Evolutionary conservation across 2,888 invertebrate genomes (phyloP).

Genomic region (Brachyptera putata): DNA sequence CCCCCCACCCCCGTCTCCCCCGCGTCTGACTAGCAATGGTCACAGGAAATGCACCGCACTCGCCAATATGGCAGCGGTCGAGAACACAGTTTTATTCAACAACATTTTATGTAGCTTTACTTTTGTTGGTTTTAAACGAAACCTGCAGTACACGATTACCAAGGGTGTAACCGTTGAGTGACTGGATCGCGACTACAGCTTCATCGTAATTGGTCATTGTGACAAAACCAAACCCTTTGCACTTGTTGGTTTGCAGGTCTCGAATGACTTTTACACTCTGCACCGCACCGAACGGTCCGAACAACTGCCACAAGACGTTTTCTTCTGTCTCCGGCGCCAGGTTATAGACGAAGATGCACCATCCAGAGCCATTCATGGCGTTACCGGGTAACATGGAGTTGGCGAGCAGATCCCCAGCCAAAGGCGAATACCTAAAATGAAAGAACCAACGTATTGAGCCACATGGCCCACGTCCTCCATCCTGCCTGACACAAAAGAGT

Average conservation of each 20-base stretch:
- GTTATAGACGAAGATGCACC: constrained; percentile 92
- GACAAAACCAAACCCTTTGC: constrained; percentile 97
- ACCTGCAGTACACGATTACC: constrained; percentile 95
- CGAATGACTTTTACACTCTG: constrained; percentile 96
- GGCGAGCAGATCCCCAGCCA: constrained; percentile 73
- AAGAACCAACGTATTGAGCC: too few species aligned
- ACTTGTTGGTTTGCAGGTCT: constrained; percentile 93
- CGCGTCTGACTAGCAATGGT: constrained; percentile 36
- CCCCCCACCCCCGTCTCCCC: too few species aligned
- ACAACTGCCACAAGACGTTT: constrained; percentile 87
- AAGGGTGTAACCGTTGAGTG: constrained; percentile 91
- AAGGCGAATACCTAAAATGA: constrained; percentile 66
- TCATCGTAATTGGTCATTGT: constrained; percentile 99
- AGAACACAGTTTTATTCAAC: constrained; percentile 32
- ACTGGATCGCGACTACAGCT: constrained; percentile 93
- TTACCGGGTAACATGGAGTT: constrained; percentile 81
- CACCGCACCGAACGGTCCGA: constrained; percentile 96
- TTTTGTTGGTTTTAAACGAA: constrained; percentile 93
- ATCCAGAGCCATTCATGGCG: constrained; percentile 82
- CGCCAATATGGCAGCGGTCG: constrained; percentile 35
- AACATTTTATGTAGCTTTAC: constrained; percentile 51
- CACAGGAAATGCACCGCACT: constrained; percentile 33
- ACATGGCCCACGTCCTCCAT: too few species aligned
- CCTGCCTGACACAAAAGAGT: too few species aligned
- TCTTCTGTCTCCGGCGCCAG: constrained; percentile 89